These are phyloP conservation scores for Neolamprologus modestus DNA, from an alignment of 2,113 vertebrate species.

Conservation along the genomic window DNA sequence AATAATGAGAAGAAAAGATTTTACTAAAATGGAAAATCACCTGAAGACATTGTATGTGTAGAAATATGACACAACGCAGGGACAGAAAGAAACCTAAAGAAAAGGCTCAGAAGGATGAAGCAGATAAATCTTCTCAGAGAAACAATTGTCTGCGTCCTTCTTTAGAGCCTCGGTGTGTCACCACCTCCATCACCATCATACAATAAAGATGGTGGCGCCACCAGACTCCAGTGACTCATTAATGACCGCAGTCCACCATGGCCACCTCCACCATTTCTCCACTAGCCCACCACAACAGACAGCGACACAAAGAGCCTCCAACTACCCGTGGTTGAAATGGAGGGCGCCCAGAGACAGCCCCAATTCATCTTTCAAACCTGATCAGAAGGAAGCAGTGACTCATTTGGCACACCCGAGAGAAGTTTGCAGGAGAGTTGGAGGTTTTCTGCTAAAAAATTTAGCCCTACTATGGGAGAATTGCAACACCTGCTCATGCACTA, in stretches of 20 bases:
- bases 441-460: neutral
- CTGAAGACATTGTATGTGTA: neutral
- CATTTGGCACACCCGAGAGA: neutral
- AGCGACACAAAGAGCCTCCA: neutral
- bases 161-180: neutral
- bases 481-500: neutral
- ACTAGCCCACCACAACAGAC: neutral
- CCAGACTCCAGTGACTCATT: neutral
- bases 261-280: neutral
- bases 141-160: neutral
- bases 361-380: neutral
- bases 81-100: neutral
- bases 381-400: neutral
- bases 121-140: neutral
- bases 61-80: neutral
- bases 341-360: neutral
- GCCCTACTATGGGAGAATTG: neutral
- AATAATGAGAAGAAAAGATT: neutral
- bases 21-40: neutral
- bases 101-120: neutral
- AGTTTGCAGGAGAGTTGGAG: neutral
- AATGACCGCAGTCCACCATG: neutral
- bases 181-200: neutral
- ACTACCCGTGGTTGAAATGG: neutral
- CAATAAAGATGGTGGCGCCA: neutral